Evolutionary conservation across 1,140 invertebrate genomes (phyloP), one percentile per base, ranked within the genome.

Genomic region (Bombus ignitus): DNA sequence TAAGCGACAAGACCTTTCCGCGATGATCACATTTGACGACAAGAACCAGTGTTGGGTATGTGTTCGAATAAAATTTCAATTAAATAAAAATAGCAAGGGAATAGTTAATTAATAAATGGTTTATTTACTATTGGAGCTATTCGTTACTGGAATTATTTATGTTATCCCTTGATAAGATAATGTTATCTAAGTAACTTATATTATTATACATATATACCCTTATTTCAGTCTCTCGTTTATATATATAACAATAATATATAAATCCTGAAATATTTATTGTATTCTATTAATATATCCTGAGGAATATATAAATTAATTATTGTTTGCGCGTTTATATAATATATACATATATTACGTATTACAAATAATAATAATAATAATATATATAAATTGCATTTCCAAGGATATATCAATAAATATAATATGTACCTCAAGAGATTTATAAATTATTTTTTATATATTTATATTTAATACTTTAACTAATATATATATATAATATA

Each of bases 1-100:
- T 70, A 83, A 75, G 75, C 83, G 71, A 81, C 62, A 37, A 57
- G 35, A 53, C 35, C n/a, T n/a, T 28, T n/a, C 57, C 32, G 59
- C 74, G 18, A 25, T 13, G 3, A 42, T 70, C 59, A 25, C n/a
- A 22, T 78, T 53, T 32, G 66, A 78, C 53, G 66, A 25, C 65
- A 47, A 53, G 66, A 79, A 85, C 84, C 62, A 62, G 28, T 10
- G 59, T n/a, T 62, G 59, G 28, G 10, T 62, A 62, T 62, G 10
- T 4, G 28, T 62, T 62, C 10, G 59, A 62, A 62, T 62, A 62
- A 62, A 62, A 62, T 62, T n/a, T 62, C 59, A n/a, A 62, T 62
- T 0, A 13, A 62, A 53, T 53, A 53, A 53, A 53, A 53, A 22
- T 53, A 53, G 18, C 18, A 22, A 53, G 18, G 5, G 6, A 53